A percentile compares a stretch with the other conserved stretches of the same genome.
phyloP scores from a whole-genome alignment of 2,797 vertebrate species.

The Sebastes hubbsi region DNA sequence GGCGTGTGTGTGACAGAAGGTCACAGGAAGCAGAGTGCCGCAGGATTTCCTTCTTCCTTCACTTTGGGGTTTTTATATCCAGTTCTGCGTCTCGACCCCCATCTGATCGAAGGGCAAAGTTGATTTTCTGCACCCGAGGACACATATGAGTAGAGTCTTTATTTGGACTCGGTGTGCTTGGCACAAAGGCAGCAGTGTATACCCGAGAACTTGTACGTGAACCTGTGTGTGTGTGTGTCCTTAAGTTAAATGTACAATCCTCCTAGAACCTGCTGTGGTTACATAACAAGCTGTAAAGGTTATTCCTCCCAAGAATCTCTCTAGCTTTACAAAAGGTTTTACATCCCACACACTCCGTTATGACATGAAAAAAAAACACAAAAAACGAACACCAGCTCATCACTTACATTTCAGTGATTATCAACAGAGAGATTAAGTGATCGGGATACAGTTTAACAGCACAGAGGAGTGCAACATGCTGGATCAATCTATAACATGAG shows the following conservation, averaged over 20 bases:
- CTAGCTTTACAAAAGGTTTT: neutral
- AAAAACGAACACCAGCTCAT: neutral
- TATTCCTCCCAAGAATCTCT: neutral
- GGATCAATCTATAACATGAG: slow-evolving; percentile 1
- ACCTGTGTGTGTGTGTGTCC: slow-evolving; percentile 6
- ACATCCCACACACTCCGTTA: neutral
- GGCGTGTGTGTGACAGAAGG: slow-evolving; percentile 47
- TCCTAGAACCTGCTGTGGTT: slow-evolving; percentile 24
- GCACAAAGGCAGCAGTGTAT: slow-evolving; percentile 70
- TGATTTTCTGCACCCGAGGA: slow-evolving; percentile 52
- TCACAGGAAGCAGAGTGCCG: slow-evolving; percentile 66
- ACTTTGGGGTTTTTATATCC: slow-evolving; percentile 36
- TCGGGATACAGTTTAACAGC: neutral
- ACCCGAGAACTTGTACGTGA: slow-evolving; percentile 26
- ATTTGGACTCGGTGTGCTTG: slow-evolving; percentile 36
- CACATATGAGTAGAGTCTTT: slow-evolving; percentile 62
- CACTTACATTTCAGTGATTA: neutral
- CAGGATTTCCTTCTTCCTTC: slow-evolving; percentile 75
- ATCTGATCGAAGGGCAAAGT: slow-evolving; percentile 57
- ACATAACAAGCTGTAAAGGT: slow-evolving; percentile 32
- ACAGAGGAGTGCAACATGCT: neutral
- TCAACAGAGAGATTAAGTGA: slow-evolving; percentile 1
- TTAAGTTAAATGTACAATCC: slow-evolving; percentile 27
- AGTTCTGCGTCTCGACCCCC: slow-evolving; percentile 27
- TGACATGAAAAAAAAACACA: neutral